Base-by-base conservation (phyloP, 2,888 invertebrate species). In the Agonopterix heracliana region DNA sequence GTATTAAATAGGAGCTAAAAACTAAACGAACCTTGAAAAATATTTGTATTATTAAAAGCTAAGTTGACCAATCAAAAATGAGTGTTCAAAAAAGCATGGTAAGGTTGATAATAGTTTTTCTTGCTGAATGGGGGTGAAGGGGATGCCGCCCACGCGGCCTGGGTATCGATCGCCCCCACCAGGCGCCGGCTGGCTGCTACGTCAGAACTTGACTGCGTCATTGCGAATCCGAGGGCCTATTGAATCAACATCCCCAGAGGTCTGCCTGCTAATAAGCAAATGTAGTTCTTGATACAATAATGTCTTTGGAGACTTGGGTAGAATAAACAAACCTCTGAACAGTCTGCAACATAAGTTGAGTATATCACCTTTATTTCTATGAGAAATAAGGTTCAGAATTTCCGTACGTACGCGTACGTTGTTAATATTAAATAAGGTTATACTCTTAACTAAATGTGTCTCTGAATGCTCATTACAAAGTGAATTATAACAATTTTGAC, bases 151-250 rank as follows among this genome's bases (percentile, higher is more conserved):
- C 71, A 80, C 83, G 71, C 76, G 68, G 66, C 59, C n/a, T 58
- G 55, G 59, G 56, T 84, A 85, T 86, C 76, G 85, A 85, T 85
- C 83, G 79, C 63, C 41, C 46, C 65, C 43, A 78, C 76, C 81
- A 80, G 79, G 80, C 64, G 61, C 65, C 58, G 63, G 61, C 5
- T 72, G 65, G 78, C 84, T 59, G 13, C 73, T 66, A 78, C 83
- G 80, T 81, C 82, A 78, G 61, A 67, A 61, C 63, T 52, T 56
- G 51, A 69, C 71, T 85, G 82, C 85, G 83, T 83, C 84, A 83
- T 68, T 68, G 64, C 68, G 67, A 74, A 71, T 71, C 71, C 59
- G 64, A 51, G 55, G 57, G 57, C 60, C 55, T 62, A 64, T 61
- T 64, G 54, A 65, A 66, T 64, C 59, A 63, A 59, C 51, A 50